Base-by-base conservation (phyloP, 1,140 invertebrate genomes). In the Drosophila tropicalis region DNA sequence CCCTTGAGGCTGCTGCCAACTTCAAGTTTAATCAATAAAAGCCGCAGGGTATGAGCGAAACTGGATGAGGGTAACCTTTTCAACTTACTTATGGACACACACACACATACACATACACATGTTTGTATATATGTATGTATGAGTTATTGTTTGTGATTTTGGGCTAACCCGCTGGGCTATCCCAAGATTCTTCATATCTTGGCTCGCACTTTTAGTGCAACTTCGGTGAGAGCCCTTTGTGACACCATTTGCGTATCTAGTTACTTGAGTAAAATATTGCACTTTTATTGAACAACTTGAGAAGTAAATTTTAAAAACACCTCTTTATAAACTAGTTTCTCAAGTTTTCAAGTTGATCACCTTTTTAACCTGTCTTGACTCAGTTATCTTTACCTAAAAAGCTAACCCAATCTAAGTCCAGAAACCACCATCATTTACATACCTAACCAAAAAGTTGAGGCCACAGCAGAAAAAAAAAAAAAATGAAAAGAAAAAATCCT, bases 21-120 rank as follows among this genome's bases (percentile, higher is more conserved):
- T 87, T 84, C 84, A 81, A 87, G 68, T 89, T 87, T 83, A 87
- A 87, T 87, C 84, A 87, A 87, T 87, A 80, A 80, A 72, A 89
- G 84, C 84, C 77, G 77, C 84, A 72, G 81, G 84, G 68, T 47
- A 61, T 70, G 54, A 25, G 12, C 60, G 54, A 67, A 32, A 56
- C 19, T 29, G 29, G 41, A 41, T 61, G 36, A 9, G 41, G 22
- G n/a, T 66, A 13, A 17, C 44, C 54, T 47, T 62, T 47, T 62
- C 32, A 56, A 40, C 19, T 41, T 36, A 32, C 34, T 56, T 36
- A 12, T 36, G 34, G 9, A 44, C 41, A 40, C 32, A 44, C 55
- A 15, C 10, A 40, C 51, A 25, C 56, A 67, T 55, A 58, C 57
- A 64, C 55, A 47, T 1, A 44, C 15, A 12, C 68, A 41, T 62